Conservation (phyloP, 2,888 invertebrate genomes). For the Mycogona germanica region DNA sequence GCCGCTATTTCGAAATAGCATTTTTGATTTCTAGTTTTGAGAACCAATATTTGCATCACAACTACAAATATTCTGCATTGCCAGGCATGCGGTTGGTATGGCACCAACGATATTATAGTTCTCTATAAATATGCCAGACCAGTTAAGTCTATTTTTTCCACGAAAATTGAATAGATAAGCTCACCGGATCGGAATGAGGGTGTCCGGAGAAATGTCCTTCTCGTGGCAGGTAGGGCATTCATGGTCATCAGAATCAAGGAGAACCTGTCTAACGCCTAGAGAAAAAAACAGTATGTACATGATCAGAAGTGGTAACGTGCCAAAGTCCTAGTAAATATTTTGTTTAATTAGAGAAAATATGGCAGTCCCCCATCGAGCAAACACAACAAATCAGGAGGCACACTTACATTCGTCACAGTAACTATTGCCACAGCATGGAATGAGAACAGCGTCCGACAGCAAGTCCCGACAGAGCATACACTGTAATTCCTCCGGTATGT, state of each 20-base stretch:
- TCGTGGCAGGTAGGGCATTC: slow-evolving; percentile 92
- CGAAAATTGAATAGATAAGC: too few relatives aligned
- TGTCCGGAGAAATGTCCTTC: slow-evolving; percentile 82
- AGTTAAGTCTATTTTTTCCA: neutral
- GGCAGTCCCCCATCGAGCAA: neutral
- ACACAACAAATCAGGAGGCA: too few relatives aligned
- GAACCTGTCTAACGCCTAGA: slow-evolving; percentile 69
- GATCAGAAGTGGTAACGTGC: neutral
- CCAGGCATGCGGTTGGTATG: too few relatives aligned
- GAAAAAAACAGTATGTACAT: slow-evolving; percentile 20
- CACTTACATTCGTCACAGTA: slow-evolving; percentile 95
- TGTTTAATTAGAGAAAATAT: neutral
- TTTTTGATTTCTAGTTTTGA: too few relatives aligned
- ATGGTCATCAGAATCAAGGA: slow-evolving; percentile 86
- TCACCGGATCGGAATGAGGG: slow-evolving; percentile 73
- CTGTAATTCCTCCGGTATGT: slow-evolving; percentile 79
- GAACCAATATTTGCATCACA: too few relatives aligned
- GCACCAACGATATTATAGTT: too few relatives aligned
- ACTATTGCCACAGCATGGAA: slow-evolving; percentile 95
- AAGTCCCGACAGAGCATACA: slow-evolving; percentile 89
- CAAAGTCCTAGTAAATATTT: neutral
- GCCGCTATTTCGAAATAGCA: too few relatives aligned
- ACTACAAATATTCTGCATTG: too few relatives aligned
- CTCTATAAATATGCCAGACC: too few relatives aligned
- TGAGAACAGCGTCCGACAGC: slow-evolving; percentile 90